These are phyloP conservation scores for Ditylenchus dipsaci DNA, from an alignment of 1,140 invertebrate species.

Conservation along the genomic window DNA sequence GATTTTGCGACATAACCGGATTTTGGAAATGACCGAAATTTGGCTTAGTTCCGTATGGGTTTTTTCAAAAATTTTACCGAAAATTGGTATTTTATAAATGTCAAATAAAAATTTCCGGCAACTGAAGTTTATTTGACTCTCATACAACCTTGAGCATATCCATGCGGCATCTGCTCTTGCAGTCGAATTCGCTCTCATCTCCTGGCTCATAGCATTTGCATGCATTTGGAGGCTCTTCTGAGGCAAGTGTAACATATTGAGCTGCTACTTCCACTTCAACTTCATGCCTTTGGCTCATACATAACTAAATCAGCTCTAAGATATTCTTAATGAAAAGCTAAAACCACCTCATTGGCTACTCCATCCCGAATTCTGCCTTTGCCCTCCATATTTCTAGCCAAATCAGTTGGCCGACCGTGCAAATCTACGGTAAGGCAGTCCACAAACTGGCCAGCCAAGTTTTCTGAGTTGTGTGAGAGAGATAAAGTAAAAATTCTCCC, in stretches of 20 bases:
- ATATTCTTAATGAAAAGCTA: neutral
- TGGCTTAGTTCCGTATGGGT: no score
- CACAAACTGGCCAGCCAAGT: slow-evolving; percentile 33
- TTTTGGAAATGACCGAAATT: no score
- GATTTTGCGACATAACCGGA: no score
- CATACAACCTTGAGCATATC: slow-evolving; percentile 38
- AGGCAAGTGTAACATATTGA: slow-evolving; percentile 36
- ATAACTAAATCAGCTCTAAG: slow-evolving; percentile 37
- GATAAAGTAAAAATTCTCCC: slow-evolving; percentile 46
- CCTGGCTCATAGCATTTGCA: slow-evolving; percentile 44
- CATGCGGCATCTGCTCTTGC: slow-evolving; percentile 46
- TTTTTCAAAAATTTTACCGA: no score
- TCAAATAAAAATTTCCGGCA: no score
- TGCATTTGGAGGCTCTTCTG: slow-evolving; percentile 43
- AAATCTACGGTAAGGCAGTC: slow-evolving; percentile 50
- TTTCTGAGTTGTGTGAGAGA: slow-evolving; percentile 44
- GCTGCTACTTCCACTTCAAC: slow-evolving; percentile 46
- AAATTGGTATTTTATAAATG: no score
- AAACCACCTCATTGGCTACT: slow-evolving; percentile 40
- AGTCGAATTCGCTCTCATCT: slow-evolving; percentile 47
- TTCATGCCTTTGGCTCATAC: slow-evolving; percentile 42
- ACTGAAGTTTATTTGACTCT: neutral
- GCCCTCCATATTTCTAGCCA: slow-evolving; percentile 52
- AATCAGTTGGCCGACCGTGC: slow-evolving; percentile 43
- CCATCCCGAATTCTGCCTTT: slow-evolving; percentile 47